Conservation (phyloP, 2,113 vertebrate species). For the Indicator indicator region DNA sequence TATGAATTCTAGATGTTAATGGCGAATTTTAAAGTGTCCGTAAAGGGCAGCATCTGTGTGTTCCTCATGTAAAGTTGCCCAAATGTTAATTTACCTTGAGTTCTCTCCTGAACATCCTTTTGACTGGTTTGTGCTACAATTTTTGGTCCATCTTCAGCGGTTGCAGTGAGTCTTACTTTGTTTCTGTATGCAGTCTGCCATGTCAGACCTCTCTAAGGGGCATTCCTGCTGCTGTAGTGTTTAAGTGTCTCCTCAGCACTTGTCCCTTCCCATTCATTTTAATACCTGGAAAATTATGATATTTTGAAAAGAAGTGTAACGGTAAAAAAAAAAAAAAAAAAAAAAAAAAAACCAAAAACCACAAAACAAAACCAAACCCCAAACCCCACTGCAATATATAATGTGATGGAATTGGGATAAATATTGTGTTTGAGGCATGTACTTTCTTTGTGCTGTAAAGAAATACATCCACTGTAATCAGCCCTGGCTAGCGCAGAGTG, state of each 20-base stretch:
- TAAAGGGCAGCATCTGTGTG: fast-evolving
- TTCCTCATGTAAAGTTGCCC: neutral
- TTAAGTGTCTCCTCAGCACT: neutral
- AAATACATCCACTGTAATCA: neutral
- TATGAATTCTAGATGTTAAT: neutral
- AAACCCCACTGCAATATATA: neutral
- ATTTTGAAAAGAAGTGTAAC: neutral
- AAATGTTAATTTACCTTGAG: neutral
- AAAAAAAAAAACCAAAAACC: no score
- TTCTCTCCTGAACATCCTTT: neutral
- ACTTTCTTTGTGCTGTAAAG: neutral
- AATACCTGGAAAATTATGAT: neutral
- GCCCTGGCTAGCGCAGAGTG: neutral
- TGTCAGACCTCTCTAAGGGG: neutral
- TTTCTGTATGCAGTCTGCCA: neutral
- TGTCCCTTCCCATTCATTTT: neutral
- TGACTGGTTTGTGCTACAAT: neutral
- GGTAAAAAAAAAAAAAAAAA: no score
- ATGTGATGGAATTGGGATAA: neutral
- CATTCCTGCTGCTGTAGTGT: neutral
- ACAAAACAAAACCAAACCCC: no score
- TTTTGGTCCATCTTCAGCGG: neutral
- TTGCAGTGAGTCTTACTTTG: neutral
- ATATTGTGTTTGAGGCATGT: neutral
- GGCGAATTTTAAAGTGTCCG: neutral